phyloP scores from a whole-genome alignment of 2,797 vertebrate species.

The Tolypeutes matacus region DNA sequence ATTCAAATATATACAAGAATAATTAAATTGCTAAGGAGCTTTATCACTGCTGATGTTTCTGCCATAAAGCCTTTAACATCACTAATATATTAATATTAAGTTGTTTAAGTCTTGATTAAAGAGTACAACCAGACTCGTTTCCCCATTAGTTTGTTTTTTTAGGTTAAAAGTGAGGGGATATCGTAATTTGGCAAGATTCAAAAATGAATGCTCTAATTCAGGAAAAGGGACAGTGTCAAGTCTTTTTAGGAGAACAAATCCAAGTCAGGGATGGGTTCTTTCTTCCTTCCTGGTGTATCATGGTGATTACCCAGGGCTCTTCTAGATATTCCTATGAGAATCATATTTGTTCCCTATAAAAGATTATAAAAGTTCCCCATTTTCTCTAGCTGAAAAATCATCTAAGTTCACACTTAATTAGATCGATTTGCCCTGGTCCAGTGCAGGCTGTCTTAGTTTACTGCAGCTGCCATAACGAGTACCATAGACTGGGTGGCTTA shows the following conservation, averaged over 20 bases:
- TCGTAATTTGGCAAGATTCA: neutral
- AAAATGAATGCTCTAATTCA: neutral
- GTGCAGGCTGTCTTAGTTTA: too few relatives aligned
- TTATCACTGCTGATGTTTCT: neutral
- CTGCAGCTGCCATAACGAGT: too few relatives aligned
- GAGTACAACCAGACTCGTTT: neutral
- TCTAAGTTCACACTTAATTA: slow-evolving; percentile 6
- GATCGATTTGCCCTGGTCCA: neutral
- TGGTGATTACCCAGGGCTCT: neutral
- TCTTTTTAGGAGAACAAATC: too few relatives aligned
- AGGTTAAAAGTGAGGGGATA: neutral
- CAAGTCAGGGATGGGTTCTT: too few relatives aligned
- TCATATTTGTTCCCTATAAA: neutral
- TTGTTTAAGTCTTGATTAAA: slow-evolving; percentile 28
- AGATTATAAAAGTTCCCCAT: neutral
- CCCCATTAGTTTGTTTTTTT: neutral
- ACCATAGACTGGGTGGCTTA: too few relatives aligned
- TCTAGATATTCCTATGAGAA: neutral
- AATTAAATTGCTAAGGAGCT: neutral
- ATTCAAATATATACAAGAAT: neutral
- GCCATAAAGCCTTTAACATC: slow-evolving; percentile 14
- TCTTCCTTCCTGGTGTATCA: too few relatives aligned
- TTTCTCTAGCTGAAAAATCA: neutral
- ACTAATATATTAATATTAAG: slow-evolving; percentile 7
- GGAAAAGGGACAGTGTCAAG: too few relatives aligned